phyloP scores from a whole-genome alignment of 2,797 vertebrate genomes.

The Poeciliopsis infans region DNA sequence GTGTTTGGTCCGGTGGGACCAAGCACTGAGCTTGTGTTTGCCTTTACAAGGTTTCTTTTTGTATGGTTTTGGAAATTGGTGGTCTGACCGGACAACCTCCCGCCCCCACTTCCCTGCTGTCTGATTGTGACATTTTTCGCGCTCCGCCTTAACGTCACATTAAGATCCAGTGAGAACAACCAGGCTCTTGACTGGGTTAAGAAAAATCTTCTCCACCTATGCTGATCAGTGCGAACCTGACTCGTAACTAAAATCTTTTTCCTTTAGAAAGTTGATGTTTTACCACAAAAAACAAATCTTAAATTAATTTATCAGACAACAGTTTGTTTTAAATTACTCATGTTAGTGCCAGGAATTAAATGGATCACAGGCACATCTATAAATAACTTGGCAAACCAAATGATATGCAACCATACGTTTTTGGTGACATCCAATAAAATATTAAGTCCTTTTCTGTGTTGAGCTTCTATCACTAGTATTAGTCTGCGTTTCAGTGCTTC shows the following conservation, averaged over 20 bases:
- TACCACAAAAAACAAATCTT: background rate
- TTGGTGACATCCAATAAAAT: background rate
- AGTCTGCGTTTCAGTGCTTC: constrained; percentile 37
- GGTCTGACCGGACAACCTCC: no score
- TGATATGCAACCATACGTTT: background rate
- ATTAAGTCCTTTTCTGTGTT: background rate
- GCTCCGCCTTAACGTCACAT: no score
- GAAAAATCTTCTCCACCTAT: background rate
- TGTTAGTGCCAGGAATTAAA: background rate
- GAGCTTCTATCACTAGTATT: constrained; percentile 15
- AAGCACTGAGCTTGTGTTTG: no score
- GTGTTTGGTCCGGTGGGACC: no score
- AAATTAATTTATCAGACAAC: background rate
- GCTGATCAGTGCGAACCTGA: background rate
- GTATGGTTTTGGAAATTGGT: no score
- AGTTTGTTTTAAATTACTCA: background rate
- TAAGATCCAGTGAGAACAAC: no score
- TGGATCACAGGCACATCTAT: background rate
- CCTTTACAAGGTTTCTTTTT: no score
- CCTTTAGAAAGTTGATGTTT: background rate
- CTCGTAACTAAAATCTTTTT: background rate
- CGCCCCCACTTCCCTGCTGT: no score
- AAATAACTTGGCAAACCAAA: background rate
- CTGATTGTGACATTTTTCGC: no score
- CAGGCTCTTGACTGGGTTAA: background rate